phyloP scores from a whole-genome alignment of 2,888 invertebrate species.

The Limulus polyphemus region DNA sequence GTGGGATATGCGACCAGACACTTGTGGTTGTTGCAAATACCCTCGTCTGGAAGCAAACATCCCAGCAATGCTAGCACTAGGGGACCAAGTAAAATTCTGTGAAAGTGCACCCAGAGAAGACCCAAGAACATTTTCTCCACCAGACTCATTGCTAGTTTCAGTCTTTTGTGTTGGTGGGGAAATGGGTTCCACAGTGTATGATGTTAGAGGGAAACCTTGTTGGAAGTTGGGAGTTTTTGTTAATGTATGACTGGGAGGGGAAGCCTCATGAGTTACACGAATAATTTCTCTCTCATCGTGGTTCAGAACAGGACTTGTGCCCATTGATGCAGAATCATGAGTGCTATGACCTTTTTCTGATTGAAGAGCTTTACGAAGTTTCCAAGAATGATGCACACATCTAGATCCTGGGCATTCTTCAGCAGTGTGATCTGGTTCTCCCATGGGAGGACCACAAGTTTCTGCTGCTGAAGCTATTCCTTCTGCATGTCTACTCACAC shows the following conservation, averaged over 20 bases:
- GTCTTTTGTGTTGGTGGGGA: constrained; percentile 38
- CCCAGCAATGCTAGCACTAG: constrained; percentile 4
- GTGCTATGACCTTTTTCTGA: constrained; percentile 36
- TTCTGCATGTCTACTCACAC: constrained; percentile 12
- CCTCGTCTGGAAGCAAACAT: not conserved
- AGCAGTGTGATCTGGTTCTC: constrained; percentile 17
- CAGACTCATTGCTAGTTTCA: constrained; percentile 7
- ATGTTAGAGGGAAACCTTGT: constrained; percentile 26
- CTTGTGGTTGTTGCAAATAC: constrained; percentile 6
- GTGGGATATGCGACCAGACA: constrained; percentile 27
- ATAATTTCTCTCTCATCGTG: constrained; percentile 58
- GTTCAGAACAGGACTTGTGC: constrained; percentile 34
- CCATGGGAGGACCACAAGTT: constrained; percentile 9
- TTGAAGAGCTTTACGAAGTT: constrained; percentile 43
- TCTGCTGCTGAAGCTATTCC: constrained; percentile 25
- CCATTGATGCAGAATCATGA: constrained; percentile 13
- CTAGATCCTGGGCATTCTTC: not conserved
- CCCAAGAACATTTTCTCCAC: not conserved
- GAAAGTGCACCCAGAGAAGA: constrained; percentile 2
- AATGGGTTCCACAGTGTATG: constrained; percentile 38
- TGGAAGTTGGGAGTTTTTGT: not conserved
- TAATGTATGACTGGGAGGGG: constrained; percentile 12
- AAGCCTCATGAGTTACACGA: constrained; percentile 44
- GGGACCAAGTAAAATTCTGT: constrained; percentile 5
- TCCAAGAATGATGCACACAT: constrained; percentile 42